phyloP scores from a whole-genome alignment of 2,888 invertebrate species.

The Lagria hirta region DNA sequence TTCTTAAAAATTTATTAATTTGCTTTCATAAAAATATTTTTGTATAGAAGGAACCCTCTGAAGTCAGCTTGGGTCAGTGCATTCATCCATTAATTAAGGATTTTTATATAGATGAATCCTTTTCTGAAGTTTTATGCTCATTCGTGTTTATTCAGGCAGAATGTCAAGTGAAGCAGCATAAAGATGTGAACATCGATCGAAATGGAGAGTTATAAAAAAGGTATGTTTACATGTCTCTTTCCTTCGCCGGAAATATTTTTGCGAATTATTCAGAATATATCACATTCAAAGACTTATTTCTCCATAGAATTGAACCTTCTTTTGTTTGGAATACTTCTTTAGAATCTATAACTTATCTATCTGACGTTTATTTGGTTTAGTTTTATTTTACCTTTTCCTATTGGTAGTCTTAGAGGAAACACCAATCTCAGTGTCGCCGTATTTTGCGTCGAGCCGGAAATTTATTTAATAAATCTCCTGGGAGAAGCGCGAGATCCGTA shows the following conservation, averaged over 20 bases:
- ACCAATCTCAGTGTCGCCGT: constrained; percentile 6
- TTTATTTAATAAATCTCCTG: constrained; percentile 8
- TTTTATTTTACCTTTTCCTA: constrained; percentile 19
- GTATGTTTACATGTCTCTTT: constrained; percentile 35
- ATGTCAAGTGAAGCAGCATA: constrained; percentile 33
- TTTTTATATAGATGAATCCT: constrained; percentile 23
- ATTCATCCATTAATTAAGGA: constrained; percentile 25
- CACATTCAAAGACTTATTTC: constrained; percentile 27
- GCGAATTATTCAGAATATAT: constrained; percentile 36
- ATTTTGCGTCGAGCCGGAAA: constrained; percentile 13
- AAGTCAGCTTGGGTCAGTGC: constrained; percentile 11
- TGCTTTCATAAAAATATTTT: constrained; percentile 5
- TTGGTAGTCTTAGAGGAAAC: constrained; percentile 12
- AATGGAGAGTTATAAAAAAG: constrained; percentile 31
- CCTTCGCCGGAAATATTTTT: constrained; percentile 29
- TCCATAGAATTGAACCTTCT: constrained; percentile 13
- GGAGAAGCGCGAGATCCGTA: constrained; percentile 9
- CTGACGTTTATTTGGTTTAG: constrained; percentile 25
- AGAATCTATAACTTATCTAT: constrained; percentile 26
- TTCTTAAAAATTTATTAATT: constrained; percentile 7
- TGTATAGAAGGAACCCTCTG: not conserved
- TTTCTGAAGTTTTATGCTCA: constrained; percentile 22
- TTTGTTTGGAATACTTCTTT: constrained; percentile 7
- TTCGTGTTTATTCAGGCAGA: constrained; percentile 29
- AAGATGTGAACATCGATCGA: constrained; percentile 34